Evolutionary conservation across 2,113 vertebrate genomes (phyloP).

Genomic region (Pseudorectes ferrugineus): DNA sequence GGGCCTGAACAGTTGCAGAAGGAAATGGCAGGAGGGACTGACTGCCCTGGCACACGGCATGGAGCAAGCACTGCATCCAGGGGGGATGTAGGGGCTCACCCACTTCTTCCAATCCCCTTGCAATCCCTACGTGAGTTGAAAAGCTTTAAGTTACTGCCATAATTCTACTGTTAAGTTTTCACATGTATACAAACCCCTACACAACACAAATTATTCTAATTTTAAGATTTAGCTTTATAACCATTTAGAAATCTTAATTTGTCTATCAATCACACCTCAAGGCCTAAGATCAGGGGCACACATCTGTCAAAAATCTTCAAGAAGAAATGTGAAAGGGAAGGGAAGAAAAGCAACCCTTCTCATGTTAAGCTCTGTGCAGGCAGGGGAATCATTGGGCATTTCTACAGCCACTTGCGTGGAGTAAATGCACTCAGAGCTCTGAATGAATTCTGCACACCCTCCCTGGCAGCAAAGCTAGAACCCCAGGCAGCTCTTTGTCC

Average conservation of each 20-base stretch:
- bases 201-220: neutral
- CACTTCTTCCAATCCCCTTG: neutral
- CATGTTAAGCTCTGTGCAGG: neutral
- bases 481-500: neutral
- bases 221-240: neutral
- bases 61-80: rapidly evolving
- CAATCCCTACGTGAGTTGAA: neutral
- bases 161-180: neutral
- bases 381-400: neutral
- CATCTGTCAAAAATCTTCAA: neutral
- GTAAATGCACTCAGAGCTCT: neutral
- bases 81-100: neutral
- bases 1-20: neutral
- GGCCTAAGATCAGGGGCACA: neutral
- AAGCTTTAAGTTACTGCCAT: neutral
- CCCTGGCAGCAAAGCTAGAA: neutral
- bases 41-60: rapidly evolving
- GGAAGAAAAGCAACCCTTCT: neutral
- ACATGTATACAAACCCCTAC: neutral
- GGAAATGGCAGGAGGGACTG: neutral
- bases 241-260: neutral
- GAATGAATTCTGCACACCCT: neutral
- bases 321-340: neutral
- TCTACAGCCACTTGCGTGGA: neutral
- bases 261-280: neutral